These are phyloP conservation scores for Tethya wilhelma DNA, from an alignment of 37 sponge, comb jelly and placozoan genomes.

Conservation along the genomic window DNA sequence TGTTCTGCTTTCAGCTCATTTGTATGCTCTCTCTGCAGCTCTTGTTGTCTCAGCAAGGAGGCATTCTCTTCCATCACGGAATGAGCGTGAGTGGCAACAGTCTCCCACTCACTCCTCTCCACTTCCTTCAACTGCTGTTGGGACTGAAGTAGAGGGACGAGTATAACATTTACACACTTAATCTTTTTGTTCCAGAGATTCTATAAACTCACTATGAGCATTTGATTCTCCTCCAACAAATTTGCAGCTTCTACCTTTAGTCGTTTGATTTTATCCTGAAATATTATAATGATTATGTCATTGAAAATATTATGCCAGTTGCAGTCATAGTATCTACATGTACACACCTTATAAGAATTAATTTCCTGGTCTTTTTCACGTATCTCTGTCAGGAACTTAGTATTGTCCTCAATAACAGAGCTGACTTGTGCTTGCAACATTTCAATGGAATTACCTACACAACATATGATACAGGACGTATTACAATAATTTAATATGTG, in stretches of 20 bases:
- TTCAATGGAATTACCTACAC: too few species aligned
- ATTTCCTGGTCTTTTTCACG: too few species aligned
- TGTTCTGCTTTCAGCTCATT: slow-evolving; percentile 25
- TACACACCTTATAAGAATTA: too few species aligned
- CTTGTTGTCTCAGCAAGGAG: slow-evolving; percentile 14
- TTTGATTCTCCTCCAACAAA: not conserved
- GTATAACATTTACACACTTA: not conserved
- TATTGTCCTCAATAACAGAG: not conserved
- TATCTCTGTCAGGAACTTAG: too few species aligned
- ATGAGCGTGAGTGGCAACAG: not conserved
- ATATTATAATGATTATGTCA: not conserved
- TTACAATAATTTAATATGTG: too few species aligned
- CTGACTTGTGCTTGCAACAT: not conserved
- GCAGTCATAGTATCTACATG: not conserved
- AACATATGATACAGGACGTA: too few species aligned
- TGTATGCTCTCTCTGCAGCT: slow-evolving; percentile 12
- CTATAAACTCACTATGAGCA: not conserved
- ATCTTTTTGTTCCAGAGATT: not conserved
- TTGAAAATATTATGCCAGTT: not conserved
- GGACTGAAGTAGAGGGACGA: not conserved
- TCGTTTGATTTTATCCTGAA: not conserved
- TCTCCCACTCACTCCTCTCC: slow-evolving; percentile 8
- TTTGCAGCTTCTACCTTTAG: not conserved
- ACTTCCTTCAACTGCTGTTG: not conserved
- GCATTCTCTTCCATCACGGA: slow-evolving; percentile 27